Base-by-base conservation (phyloP, 2,888 invertebrate species). In the Myopa testacea region DNA sequence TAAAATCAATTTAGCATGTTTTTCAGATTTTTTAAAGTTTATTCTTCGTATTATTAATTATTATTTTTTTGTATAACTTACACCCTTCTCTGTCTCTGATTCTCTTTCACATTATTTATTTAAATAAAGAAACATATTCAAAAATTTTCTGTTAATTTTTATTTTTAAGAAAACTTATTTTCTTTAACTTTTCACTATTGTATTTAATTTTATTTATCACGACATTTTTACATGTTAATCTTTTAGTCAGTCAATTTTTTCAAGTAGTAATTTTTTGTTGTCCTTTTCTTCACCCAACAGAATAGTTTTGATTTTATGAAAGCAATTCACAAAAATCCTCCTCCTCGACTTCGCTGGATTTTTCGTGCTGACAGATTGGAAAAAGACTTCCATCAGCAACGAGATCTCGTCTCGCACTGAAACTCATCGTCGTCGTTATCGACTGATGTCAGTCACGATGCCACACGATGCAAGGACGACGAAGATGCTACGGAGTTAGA, bases 361-460 rank as follows among this genome's bases (percentile, higher is more conserved):
- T n/a, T 71, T 40, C n/a, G 40, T 71, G 71, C 76, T 71, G 76
- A 70, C 76, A 78, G 74, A 75, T 65, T 75, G 74, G 79, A 82
- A 85, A 85, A 84, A 82, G 87, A 89, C 89, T 87, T 88, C 89
- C 88, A 88, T 86, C 89, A 88, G 88, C 89, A 85, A 89, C 88
- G 89, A 89, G 89, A 89, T 88, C 88, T 87, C 87, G 87, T 88
- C 89, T 89, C 89, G 89, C 87, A 89, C 89, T 89, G 88, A 89
- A 87, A 45, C 45, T 45, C 10, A 6, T 8, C 45, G 82, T 81
- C 82, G 81, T 81, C 80, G 83, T 37, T 26, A 65, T 83, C 84
- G 85, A 85, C 77, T 81, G 79, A 82, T 82, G 78, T 81, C 82
- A 82, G 80, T 67, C 76, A 79, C 81, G 81, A 82, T 82, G 82